phyloP scores from a whole-genome alignment of 92 coral and sea anemone species.

The Epizoanthus ramosus region DNA sequence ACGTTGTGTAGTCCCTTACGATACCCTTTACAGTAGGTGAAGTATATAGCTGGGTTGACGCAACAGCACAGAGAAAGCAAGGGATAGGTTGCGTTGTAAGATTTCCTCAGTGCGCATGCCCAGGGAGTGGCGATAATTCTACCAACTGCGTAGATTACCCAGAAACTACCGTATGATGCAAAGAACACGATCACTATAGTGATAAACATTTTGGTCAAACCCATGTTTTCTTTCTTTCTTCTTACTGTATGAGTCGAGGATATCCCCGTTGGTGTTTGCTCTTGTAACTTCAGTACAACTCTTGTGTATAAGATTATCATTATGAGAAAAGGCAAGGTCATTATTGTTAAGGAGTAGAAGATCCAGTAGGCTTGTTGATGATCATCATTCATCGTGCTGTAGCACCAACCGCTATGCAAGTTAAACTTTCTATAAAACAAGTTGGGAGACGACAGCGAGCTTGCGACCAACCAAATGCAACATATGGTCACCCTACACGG shows the following conservation, averaged over 20 bases:
- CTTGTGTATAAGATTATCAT: background rate
- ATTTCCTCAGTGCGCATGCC: background rate
- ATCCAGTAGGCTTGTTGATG: conserved; percentile 9
- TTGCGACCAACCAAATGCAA: background rate
- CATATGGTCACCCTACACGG: background rate
- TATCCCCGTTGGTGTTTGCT: background rate
- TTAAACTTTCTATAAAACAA: background rate
- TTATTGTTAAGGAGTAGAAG: background rate
- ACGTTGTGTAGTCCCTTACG: background rate
- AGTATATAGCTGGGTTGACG: background rate
- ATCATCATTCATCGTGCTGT: background rate
- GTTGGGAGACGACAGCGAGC: background rate
- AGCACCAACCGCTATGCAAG: background rate
- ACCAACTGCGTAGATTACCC: background rate
- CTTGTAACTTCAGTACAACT: background rate
- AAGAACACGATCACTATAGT: background rate
- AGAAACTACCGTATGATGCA: background rate
- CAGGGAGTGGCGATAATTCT: background rate
- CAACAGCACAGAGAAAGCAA: background rate
- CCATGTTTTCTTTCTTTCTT: conserved; percentile 10
- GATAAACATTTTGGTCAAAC: conserved; percentile 19
- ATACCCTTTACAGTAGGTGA: conserved; percentile 1
- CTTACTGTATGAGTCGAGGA: background rate
- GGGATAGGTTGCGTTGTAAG: conserved; percentile 1
- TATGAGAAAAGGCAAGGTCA: background rate